phyloP scores from a whole-genome alignment of 1,140 invertebrate genomes.

The Drosophila varians region DNA sequence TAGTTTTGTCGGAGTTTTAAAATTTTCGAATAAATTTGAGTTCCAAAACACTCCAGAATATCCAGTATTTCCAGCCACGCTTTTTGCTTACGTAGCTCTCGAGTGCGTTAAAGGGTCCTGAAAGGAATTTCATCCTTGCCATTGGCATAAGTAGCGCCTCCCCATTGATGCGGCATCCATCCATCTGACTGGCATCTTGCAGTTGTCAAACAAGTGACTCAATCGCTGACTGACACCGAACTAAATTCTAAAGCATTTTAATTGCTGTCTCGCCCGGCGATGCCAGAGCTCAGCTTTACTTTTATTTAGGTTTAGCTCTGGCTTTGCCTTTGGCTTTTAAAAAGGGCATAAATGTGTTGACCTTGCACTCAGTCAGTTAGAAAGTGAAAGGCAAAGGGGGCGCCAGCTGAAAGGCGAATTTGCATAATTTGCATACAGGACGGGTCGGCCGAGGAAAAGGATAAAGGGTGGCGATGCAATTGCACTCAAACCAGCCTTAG shows the following conservation, averaged over 20 bases:
- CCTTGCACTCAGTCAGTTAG: slow-evolving; percentile 65
- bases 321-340: slow-evolving; percentile 1
- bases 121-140: not conserved
- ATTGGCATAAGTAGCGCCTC: slow-evolving; percentile 15
- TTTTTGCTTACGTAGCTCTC: slow-evolving; percentile 29
- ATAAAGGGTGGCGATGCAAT: slow-evolving; percentile 12
- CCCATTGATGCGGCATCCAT: slow-evolving; percentile 17
- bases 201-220: slow-evolving; percentile 55
- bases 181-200: slow-evolving; percentile 11
- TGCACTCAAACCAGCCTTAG: slow-evolving; percentile 47
- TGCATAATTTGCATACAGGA: slow-evolving; percentile 70
- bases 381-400: slow-evolving; percentile 67
- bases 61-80: not conserved
- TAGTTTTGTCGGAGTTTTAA: not conserved
- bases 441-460: not conserved
- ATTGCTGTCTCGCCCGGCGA: slow-evolving; percentile 48
- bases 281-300: slow-evolving; percentile 4
- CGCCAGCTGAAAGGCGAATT: slow-evolving; percentile 46
- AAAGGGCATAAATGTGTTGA: slow-evolving; percentile 64
- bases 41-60: not conserved
- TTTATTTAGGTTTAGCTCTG: not conserved
- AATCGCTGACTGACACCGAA: slow-evolving; percentile 49
- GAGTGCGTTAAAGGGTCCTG: slow-evolving; percentile 3
- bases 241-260: slow-evolving; percentile 54
- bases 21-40: not conserved